These are phyloP conservation scores for Myiotriccus ornatus DNA, from an alignment of 2,797 vertebrate genomes.

Conservation along the genomic window DNA sequence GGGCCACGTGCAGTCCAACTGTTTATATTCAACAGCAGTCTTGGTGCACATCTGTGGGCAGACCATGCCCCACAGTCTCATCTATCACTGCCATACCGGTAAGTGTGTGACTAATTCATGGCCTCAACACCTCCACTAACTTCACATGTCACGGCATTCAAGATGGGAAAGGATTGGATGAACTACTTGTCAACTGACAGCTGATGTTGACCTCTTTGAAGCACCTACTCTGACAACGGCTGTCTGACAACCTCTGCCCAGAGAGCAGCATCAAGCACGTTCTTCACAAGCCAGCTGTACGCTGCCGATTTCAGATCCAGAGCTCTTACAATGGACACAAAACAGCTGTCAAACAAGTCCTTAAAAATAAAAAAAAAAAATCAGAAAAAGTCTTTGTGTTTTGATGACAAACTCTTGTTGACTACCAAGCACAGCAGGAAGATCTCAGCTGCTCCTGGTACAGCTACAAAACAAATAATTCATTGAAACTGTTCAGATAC, in stretches of 20 bases:
- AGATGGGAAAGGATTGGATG: not conserved
- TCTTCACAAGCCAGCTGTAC: not conserved
- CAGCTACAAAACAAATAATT: not conserved
- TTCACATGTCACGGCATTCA: accelerated
- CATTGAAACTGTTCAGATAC: not conserved
- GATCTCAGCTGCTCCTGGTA: not conserved
- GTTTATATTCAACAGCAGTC: not conserved
- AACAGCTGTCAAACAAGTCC: not conserved
- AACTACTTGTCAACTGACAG: not conserved
- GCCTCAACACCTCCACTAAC: not conserved
- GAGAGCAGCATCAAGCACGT: not conserved
- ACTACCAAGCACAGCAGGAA: not conserved
- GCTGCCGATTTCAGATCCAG: not conserved
- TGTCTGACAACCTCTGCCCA: not conserved
- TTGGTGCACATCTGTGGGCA: not conserved
- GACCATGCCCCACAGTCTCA: not conserved
- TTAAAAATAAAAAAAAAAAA: not conserved
- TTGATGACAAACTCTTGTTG: not conserved
- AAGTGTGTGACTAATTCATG: not conserved
- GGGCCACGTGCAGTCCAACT: not conserved
- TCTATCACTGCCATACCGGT: not conserved
- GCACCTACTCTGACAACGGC: not conserved
- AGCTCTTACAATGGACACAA: not conserved
- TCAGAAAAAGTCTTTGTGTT: not conserved
- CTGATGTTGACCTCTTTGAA: not conserved